phyloP scores from a whole-genome alignment of 2,888 invertebrate genomes.

The Xanthia icteritia region DNA sequence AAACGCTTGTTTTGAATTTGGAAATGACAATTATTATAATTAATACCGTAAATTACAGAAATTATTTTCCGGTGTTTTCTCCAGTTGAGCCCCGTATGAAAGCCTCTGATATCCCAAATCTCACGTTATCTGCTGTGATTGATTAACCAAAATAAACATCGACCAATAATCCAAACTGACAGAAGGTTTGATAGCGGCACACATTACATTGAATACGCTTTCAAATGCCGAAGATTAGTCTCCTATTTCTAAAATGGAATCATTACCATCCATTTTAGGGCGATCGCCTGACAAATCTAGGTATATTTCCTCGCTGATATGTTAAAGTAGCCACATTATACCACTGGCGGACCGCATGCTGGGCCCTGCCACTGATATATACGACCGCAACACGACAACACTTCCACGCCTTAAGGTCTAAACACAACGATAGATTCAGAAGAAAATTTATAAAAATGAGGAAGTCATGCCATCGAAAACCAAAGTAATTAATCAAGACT shows the following conservation, averaged over 20 bases:
- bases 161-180: not conserved
- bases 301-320: constrained; percentile 66
- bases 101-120: not conserved
- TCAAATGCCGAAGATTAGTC: not conserved
- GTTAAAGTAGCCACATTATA: constrained; percentile 66
- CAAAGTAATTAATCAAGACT: not conserved
- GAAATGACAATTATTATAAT: constrained; percentile 40
- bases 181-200: not conserved
- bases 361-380: constrained; percentile 65
- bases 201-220: not conserved
- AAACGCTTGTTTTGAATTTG: constrained; percentile 36
- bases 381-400: constrained; percentile 64
- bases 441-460: not conserved
- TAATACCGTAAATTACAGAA: not conserved
- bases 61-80: not conserved
- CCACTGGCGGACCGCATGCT: constrained; percentile 56
- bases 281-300: constrained; percentile 70
- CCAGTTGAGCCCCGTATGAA: not conserved
- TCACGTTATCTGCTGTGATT: not conserved
- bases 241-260: constrained; percentile 26
- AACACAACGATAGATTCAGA: constrained; percentile 16
- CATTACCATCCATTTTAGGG: constrained; percentile 49
- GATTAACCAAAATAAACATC: not conserved
- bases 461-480: not conserved
- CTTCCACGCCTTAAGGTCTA: constrained; percentile 52